A percentile compares a stretch with the other conserved stretches of the same genome.
Evolutionary conservation across 2,113 vertebrate genomes (phyloP).

Genomic region (Anhinga anhinga): DNA sequence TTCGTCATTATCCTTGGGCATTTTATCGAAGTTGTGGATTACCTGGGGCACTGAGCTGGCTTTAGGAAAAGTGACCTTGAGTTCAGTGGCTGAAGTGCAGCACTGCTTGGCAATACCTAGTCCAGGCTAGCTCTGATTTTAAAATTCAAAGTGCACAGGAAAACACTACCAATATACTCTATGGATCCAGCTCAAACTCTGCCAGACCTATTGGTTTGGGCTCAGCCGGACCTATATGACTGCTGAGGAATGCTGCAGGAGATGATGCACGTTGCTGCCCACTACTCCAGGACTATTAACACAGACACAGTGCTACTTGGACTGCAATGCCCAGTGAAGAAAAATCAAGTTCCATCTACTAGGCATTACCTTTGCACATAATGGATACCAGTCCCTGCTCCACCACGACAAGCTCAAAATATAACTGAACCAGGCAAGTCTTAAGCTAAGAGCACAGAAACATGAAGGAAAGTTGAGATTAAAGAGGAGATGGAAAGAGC

Average conservation of each 20-base stretch:
- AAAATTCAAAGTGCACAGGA: not conserved
- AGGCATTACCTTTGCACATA: not conserved
- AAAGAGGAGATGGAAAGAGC: not conserved
- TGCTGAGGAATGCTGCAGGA: not conserved
- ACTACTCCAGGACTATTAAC: not conserved
- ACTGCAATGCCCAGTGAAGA: not conserved
- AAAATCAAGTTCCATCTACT: not conserved
- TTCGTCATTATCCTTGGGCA: not conserved
- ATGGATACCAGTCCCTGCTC: not conserved
- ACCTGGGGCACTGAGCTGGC: constrained; percentile 1
- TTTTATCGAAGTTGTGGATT: constrained; percentile 47
- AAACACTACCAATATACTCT: not conserved
- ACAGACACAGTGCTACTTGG: not conserved
- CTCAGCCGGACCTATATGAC: not conserved
- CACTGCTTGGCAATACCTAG: not conserved
- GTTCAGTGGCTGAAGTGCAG: not conserved
- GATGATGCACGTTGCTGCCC: not conserved
- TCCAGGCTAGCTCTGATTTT: not conserved
- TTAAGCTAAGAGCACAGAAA: not conserved
- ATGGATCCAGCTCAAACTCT: not conserved
- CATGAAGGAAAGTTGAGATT: not conserved
- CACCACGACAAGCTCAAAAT: not conserved
- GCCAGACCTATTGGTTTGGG: not conserved
- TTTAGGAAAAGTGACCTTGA: constrained; percentile 29
- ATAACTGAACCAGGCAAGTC: not conserved